Evolutionary conservation across 2,113 vertebrate species (phyloP), one percentile per base, ranked within the genome.

Genomic region (Chaetura pelagica): DNA sequence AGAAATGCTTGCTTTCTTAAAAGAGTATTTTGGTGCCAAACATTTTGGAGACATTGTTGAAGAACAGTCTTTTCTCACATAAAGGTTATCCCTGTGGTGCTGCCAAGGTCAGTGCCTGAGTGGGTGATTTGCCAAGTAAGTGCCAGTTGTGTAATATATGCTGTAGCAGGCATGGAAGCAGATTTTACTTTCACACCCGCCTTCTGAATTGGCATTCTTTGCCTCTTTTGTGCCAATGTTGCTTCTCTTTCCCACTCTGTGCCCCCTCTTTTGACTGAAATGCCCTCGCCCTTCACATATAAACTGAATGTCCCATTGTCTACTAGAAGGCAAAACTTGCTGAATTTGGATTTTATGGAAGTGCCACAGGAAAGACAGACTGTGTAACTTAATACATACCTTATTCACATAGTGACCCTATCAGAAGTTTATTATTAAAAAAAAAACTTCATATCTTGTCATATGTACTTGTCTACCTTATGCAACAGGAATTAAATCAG

Each of bases 301-400:
- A 86, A 97, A 51, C 95, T 98, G 94, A 98, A 96, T 98, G 97
- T 98, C 90, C 76, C 23, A 7, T 95, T 98, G 93, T 97, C 94
- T 95, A 63, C 44, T 74, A 84, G 95, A 95, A 97, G 97, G 73
- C 73, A 93, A 94, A 86, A 66, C 76, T 83, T 81, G 62, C 87
- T 98, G 97, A 97, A 94, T 97, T 94, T 95, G 94, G 78, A 91
- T 94, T 97, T 97, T 94, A 93, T 90, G 90, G 76, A 97, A 97
- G 89, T 88, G 48, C 54, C 86, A 96, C 86, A 97, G 90, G 84
- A 95, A 82, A 94, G 68, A 80, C 57, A 64, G 93, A 95, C 42
- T 59, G 6, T 30, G 85, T 38, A 34, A 78, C 42, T 91, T 93
- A 24, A 18, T 74, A 77, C 35, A 21, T 81, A 92, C 75, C 79